Evolutionary conservation across 2,888 invertebrate species (phyloP).

Genomic region (Cremastinae sp.): DNA sequence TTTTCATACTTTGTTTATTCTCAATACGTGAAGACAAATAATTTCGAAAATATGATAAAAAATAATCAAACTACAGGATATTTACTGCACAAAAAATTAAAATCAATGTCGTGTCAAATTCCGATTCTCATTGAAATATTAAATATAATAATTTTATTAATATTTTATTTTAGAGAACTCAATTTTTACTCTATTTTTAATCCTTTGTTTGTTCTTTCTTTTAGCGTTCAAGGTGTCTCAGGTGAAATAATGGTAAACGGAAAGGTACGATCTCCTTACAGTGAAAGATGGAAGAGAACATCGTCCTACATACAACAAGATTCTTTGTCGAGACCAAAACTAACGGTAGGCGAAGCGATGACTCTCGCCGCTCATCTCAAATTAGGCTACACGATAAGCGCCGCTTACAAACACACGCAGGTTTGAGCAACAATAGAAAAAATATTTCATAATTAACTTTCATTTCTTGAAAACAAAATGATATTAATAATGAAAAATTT

Average conservation of each 20-base stretch:
- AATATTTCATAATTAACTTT: neutral
- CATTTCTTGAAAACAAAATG: neutral
- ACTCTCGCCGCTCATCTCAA: conserved; percentile 91
- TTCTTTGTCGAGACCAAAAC: conserved; percentile 87
- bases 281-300: conserved; percentile 86
- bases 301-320: conserved; percentile 94
- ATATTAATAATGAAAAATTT: too few species aligned
- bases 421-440: conserved; percentile 81
- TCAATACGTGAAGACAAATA: too few species aligned
- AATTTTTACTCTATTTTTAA: too few species aligned
- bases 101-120: neutral
- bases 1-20: too few species aligned
- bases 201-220: neutral
- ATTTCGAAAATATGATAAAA: too few species aligned
- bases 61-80: too few species aligned
- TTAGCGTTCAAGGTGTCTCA: conserved; percentile 86
- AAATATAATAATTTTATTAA: neutral
- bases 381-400: conserved; percentile 86
- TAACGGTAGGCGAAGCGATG: conserved; percentile 92
- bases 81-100: too few species aligned
- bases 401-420: conserved; percentile 86
- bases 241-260: conserved; percentile 89
- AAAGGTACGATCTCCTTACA: conserved; percentile 81
- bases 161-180: too few species aligned
- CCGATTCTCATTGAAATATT: neutral